Base-by-base conservation (phyloP, 2,113 vertebrate species). In the Perca fluviatilis region DNA sequence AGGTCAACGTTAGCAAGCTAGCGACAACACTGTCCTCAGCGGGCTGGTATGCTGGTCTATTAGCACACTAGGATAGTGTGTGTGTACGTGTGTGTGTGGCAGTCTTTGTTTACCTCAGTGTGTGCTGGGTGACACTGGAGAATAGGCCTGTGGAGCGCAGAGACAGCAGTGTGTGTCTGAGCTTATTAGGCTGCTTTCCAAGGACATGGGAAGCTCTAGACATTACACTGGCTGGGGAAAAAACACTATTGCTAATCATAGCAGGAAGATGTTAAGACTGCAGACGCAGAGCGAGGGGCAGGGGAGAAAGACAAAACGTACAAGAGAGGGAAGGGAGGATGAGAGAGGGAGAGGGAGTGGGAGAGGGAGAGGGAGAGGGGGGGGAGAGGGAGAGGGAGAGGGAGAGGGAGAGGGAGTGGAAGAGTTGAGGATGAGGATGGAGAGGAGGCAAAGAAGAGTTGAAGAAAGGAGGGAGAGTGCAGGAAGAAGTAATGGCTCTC, bases 141-240 rank as follows among this genome's bases (percentile, higher is more conserved):
- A 93, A 90, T 86, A 88, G 89, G 92, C 81, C 92, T 77, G 79
- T 83, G 84, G 88, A 87, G 92, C 77, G 78, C 86, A 69, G 79
- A 93, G 90, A 91, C 91, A 82, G 85, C 87, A 83, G 83, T 86
- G 91, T 92, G 90, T 92, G 91, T 92, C 93, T 87, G 89, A 91
- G 93, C 92, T 93, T 94, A 93, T 95, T 94, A 94, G 92, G 93
- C 91, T 86, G 79, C 90, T 91, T 93, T 94, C 94, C 94, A 94
- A 94, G 90, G 94, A 94, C 93, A 90, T 83, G 63, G 88, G 80
- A 91, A 90, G 93, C 92, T 92, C 87, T 77, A 93, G 90, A 94
- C 91, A 91, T 91, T 91, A 93, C 89, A 93, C 88, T 83, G 86
- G 84, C 86, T 84, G 85, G 79, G 74, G 73, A 72, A 77, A 78